Conservation (phyloP, 2,113 vertebrate species). For the Xenopus laevis region DNA sequence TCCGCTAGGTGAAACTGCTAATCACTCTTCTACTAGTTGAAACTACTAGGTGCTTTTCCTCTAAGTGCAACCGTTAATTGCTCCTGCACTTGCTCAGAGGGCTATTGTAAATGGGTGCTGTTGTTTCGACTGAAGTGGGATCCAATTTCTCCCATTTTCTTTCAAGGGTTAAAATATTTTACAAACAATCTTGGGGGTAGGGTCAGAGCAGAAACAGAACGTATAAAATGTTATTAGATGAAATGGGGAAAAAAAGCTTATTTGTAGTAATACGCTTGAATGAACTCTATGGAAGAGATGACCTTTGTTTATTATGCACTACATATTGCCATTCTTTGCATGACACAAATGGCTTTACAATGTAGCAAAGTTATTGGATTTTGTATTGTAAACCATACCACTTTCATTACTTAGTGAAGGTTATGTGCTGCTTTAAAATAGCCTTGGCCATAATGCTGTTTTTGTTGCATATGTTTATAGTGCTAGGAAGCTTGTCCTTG, state of each 20-base stretch:
- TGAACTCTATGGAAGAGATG: constrained; percentile 44
- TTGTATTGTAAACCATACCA: constrained; percentile 9
- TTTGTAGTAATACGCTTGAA: constrained; percentile 49
- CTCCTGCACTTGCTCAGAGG: too few species aligned
- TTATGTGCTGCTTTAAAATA: neutral
- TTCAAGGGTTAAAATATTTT: too few species aligned
- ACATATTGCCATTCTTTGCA: constrained; percentile 35
- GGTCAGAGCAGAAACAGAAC: too few species aligned
- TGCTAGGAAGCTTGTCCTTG: neutral
- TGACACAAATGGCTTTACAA: constrained; percentile 41
- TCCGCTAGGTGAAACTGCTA: too few species aligned
- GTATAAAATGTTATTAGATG: too few species aligned
- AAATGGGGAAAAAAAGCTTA: constrained; percentile 47
- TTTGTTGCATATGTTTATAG: neutral
- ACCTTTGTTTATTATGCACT: constrained; percentile 52
- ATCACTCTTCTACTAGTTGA: too few species aligned
- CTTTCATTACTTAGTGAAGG: neutral
- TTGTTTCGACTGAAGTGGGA: too few species aligned
- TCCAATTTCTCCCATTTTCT: too few species aligned
- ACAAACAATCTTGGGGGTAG: too few species aligned
- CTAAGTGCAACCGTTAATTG: too few species aligned
- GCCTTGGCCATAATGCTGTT: neutral
- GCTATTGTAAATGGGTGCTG: too few species aligned
- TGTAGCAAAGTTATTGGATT: constrained; percentile 8
- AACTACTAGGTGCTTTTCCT: too few species aligned